Conservation (phyloP, 1,140 invertebrate species). For the Ectropis grisescens region DNA sequence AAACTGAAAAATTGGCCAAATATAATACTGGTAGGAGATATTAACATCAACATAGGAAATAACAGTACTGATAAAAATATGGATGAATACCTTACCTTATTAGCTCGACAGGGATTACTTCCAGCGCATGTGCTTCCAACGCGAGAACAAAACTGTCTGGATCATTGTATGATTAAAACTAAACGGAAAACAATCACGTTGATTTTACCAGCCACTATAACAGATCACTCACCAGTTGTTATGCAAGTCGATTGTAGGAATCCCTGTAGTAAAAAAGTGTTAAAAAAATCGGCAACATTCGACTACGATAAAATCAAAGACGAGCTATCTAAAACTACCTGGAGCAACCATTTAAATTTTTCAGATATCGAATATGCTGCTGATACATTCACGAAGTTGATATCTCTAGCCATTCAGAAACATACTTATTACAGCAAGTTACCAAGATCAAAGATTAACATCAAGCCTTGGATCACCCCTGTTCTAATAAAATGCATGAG, state of each 20-base stretch:
- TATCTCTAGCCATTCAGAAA: too few relatives aligned
- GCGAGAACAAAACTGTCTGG: neutral
- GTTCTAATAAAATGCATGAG: slow-evolving; percentile 7
- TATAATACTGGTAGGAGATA: neutral
- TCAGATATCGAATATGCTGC: neutral
- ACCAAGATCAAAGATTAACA: neutral
- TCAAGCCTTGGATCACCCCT: slow-evolving; percentile 5
- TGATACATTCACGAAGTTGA: neutral
- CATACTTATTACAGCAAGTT: too few relatives aligned
- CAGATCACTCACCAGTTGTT: neutral
- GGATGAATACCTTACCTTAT: neutral
- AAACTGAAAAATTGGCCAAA: neutral
- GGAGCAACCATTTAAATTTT: neutral
- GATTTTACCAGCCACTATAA: neutral
- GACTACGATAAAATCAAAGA: too few relatives aligned
- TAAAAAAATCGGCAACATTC: too few relatives aligned
- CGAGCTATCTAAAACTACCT: neutral
- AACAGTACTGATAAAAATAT: neutral
- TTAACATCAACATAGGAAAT: neutral
- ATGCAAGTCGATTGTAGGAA: neutral
- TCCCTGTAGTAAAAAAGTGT: neutral
- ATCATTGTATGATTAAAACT: neutral
- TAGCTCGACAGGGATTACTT: neutral
- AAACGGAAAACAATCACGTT: neutral
- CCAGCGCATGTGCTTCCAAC: neutral